A percentile compares a stretch with the other conserved stretches of the same genome.
Conservation (phyloP, 1,140 invertebrate genomes). For the Megalonaias nervosa region DNA sequence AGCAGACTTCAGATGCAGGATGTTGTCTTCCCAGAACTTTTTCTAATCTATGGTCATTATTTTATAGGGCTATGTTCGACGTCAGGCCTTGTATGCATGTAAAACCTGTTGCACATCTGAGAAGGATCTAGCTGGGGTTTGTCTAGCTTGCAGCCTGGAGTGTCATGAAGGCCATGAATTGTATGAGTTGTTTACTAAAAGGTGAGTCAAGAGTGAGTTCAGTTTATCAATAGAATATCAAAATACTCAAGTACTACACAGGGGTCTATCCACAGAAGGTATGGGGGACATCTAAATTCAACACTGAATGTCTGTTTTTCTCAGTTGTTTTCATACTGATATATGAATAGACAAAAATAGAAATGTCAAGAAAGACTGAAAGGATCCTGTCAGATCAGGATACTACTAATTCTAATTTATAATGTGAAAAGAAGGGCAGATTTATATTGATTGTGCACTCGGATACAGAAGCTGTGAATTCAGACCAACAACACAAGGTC, state of each 20-base stretch:
- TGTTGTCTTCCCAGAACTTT: neutral
- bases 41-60: neutral
- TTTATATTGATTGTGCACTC: no score
- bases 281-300: neutral
- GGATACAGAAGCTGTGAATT: no score
- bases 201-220: slow-evolving; percentile 69
- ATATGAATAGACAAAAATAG: no score
- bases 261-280: no score
- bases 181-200: slow-evolving; percentile 97
- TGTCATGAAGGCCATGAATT: slow-evolving; percentile 98
- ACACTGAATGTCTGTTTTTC: no score
- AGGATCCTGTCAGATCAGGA: no score
- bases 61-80: slow-evolving; percentile 89
- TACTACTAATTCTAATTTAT: no score
- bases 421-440: no score
- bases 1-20: neutral
- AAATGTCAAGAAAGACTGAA: no score
- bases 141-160: slow-evolving; percentile 93
- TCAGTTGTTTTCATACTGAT: no score
- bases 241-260: neutral
- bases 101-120: slow-evolving; percentile 83
- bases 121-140: slow-evolving; percentile 85
- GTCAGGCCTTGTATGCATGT: slow-evolving; percentile 97
- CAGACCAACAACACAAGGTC: no score
- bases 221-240: neutral